Percentiles rank a stretch among this genome's conserved stretches.
Evolutionary conservation across 2,797 vertebrate genomes (phyloP).

Genomic region (Chelonia mydas): DNA sequence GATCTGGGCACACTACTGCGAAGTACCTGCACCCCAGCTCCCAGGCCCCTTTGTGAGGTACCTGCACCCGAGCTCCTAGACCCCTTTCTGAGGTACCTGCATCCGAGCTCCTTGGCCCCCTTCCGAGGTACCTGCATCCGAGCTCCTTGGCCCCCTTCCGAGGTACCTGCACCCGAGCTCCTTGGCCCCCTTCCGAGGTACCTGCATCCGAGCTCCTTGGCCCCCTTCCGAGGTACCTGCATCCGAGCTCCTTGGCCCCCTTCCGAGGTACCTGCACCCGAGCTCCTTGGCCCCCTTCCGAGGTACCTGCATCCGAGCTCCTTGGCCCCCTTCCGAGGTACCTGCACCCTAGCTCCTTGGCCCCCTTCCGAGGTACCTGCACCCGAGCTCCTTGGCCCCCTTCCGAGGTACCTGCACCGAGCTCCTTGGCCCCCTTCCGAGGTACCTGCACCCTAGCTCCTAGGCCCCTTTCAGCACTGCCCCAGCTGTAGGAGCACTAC

Average conservation of each 20-base stretch:
- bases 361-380: not conserved
- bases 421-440: too few relatives aligned
- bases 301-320: not conserved
- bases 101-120: too few relatives aligned
- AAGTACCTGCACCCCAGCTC: not conserved
- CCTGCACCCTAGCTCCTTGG: not conserved
- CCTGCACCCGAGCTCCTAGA: fast-evolving
- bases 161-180: too few relatives aligned
- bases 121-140: not conserved
- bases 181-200: too few relatives aligned
- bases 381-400: not conserved
- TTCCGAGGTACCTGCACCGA: not conserved
- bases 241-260: not conserved
- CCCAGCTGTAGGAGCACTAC: not conserved
- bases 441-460: not conserved
- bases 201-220: not conserved
- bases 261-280: not conserved
- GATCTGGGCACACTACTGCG: not conserved
- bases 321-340: not conserved
- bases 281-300: too few relatives aligned
- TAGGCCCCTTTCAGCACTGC: not conserved
- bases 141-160: not conserved
- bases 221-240: not conserved
- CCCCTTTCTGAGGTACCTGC: too few relatives aligned
- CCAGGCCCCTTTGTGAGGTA: too few relatives aligned